Percentiles rank a stretch among this genome's conserved stretches.
Evolutionary conservation across 1,140 invertebrate genomes (phyloP).

Genomic region (Cydia fagiglandana): DNA sequence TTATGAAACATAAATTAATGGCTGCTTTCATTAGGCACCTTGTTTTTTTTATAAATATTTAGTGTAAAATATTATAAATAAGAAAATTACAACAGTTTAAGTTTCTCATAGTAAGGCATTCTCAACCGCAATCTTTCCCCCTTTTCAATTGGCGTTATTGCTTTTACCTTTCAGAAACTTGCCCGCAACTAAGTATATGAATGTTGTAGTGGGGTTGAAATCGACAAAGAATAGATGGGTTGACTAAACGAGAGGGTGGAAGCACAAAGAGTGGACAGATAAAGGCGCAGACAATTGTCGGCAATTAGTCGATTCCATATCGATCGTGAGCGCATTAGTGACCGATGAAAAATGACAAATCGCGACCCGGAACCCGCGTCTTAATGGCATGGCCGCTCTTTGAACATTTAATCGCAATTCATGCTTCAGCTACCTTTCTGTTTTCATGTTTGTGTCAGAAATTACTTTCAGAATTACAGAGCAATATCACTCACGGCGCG

Average conservation of each 20-base stretch:
- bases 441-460: conserved; percentile 2
- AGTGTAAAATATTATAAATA: background rate
- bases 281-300: conserved; percentile 51
- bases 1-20: too few species aligned
- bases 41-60: background rate
- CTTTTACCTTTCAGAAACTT: conserved; percentile 25
- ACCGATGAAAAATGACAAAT: conserved; percentile 49
- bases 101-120: background rate
- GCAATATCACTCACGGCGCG: background rate
- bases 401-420: conserved; percentile 5
- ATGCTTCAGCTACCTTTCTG: background rate
- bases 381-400: conserved; percentile 35
- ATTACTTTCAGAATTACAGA: background rate
- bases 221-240: conserved; percentile 35
- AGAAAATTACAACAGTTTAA: background rate
- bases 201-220: conserved; percentile 37
- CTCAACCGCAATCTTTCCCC: background rate
- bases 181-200: conserved; percentile 7
- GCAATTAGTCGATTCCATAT: conserved; percentile 52
- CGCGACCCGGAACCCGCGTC: conserved; percentile 19
- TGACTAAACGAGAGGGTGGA: conserved; percentile 9
- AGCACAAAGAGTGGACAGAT: conserved; percentile 49
- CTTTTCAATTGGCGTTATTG: conserved; percentile 25
- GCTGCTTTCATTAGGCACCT: too few species aligned
- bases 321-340: conserved; percentile 46